Base-by-base conservation (phyloP, 2,888 invertebrate species). In the Ectropis crepuscularia region DNA sequence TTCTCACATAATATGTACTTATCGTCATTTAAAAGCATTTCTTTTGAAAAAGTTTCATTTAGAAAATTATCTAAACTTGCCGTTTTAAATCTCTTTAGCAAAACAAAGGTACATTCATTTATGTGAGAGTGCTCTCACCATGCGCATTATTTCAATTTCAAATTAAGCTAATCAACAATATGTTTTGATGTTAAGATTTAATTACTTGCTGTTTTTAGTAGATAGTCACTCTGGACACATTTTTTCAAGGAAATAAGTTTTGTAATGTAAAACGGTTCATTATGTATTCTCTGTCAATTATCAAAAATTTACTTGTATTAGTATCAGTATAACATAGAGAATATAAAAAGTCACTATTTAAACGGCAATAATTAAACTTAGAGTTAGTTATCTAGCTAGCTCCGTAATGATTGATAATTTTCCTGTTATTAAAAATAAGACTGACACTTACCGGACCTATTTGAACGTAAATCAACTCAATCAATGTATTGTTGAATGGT, bases 91-190 rank as follows among this genome's bases (percentile, higher is more conserved):
- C 51, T 55, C 68, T 78, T 75, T 76, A 74, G 74, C 71, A 62
- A 71, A 79, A 82, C 83, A 82, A 82, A 82, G 77, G 71, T 64
- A 72, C 70, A 80, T 82, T 82, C 77, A 57, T 80, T 68, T 67
- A 60, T 73, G 74, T 77, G 78, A 71, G 78, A 79, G 55, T 28
- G 54, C 72, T 82, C 80, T 72, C 82, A 80, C 76, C 74, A 59
- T 60, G 53, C 57, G 45, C 62, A 53, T 65, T 67, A 66, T 65
- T 69, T 63, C 57, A 70, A 61, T 68, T 67, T 63, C 50, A 65
- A 71, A 65, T 63, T 48, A 10, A 65, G 53, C 41, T 63, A 63
- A 61, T 67, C 63, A 60, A 58, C 64, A 57, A 61, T 62, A 50
- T 71, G 63, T 61, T 62, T 37, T 51, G 39, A 9, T 59, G 63